Base-by-base conservation (phyloP, 2,113 vertebrate species). In the Grantiella picta region DNA sequence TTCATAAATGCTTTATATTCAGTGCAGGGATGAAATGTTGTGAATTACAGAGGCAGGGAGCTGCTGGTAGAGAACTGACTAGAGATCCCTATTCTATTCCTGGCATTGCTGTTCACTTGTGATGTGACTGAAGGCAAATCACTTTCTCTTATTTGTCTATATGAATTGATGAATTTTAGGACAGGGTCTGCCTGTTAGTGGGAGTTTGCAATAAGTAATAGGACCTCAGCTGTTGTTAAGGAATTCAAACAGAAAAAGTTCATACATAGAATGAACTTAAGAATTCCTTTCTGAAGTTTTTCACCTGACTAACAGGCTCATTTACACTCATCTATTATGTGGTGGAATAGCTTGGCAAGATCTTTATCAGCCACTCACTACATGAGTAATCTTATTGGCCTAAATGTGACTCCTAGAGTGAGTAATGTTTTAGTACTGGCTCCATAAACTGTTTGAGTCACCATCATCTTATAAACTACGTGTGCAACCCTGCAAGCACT, bases 1-100 rank as follows among this genome's bases (percentile, higher is more conserved):
- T 97, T 97, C 78, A 86, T 54, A 87, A 68, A 45, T 89, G 60
- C 44, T 95, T 96, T 83, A 44, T 73, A 93, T 95, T 96, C 73
- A 93, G 71, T n/a, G 35, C 12, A 3, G 52, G 28, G 12, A 88
- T 40, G 27, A 73, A 89, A 80, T 89, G 45, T 61, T 88, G 83
- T 64, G 75, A 63, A 80, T 94, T 89, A 82, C 35, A 71, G n/a
- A 78, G 49, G 28, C 27, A 53, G 50, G 38, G 47, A 86, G 29
- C 61, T 90, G 57, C 31, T 7, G 5, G 42, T 18, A 60, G 23
- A 50, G 61, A 90, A 63, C n/a, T 45, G 71, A 56, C 29, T 59
- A 54, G 36, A 75, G 73, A 90, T 88, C 29, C 47, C 38, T 52
- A 31, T 72, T 85, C 64, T 86, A 31, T 86, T 96, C 31, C 75